phyloP scores from a whole-genome alignment of 2,888 invertebrate species.

The Tiliacea aurago region DNA sequence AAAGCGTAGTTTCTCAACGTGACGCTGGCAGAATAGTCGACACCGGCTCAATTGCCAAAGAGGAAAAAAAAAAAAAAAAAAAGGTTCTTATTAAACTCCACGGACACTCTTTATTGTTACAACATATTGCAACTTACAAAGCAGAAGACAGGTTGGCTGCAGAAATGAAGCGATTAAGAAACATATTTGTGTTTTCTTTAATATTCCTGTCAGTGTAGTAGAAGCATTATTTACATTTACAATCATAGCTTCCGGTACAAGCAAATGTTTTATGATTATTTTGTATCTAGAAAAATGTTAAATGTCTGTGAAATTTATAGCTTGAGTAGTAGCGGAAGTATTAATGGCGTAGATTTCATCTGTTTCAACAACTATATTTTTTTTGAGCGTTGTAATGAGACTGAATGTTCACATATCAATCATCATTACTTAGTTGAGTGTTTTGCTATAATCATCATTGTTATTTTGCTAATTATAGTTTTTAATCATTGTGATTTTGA shows the following conservation, averaged over 20 bases:
- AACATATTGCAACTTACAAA: not conserved
- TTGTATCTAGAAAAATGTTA: not conserved
- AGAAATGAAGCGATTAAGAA: not conserved
- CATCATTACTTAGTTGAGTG: not conserved
- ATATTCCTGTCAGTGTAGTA: constrained; percentile 19
- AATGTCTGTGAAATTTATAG: constrained; percentile 8
- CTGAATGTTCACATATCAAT: not conserved
- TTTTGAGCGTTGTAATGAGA: not conserved
- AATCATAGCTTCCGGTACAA: constrained; percentile 44
- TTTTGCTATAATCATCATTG: not conserved
- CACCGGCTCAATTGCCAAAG: too few relatives aligned
- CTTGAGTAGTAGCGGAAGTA: constrained; percentile 29
- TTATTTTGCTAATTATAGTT: too few relatives aligned
- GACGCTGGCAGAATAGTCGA: too few relatives aligned
- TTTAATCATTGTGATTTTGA: too few relatives aligned
- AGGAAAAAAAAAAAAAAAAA: too few relatives aligned
- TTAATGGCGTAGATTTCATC: not conserved
- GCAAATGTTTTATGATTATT: constrained; percentile 12
- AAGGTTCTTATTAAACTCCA: too few relatives aligned
- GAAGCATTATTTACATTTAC: constrained; percentile 35
- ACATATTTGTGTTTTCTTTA: constrained; percentile 13
- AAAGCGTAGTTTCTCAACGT: too few relatives aligned
- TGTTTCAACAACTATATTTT: not conserved
- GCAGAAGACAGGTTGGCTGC: not conserved
- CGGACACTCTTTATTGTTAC: too few relatives aligned